Conservation (phyloP, 2,888 invertebrate species). For the Agrochola circellaris region DNA sequence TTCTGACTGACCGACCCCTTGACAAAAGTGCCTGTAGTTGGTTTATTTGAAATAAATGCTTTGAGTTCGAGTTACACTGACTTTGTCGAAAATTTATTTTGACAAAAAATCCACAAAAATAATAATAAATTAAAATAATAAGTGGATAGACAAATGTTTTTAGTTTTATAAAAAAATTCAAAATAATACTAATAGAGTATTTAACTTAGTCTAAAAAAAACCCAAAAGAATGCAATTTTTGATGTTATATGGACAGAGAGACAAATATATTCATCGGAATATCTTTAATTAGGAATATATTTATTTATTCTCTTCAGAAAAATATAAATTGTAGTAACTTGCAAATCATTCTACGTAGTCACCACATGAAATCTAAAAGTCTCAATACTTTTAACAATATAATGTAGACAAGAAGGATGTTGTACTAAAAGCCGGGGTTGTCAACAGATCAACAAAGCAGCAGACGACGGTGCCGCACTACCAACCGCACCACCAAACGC, state of each 20-base stretch:
- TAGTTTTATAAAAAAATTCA: neutral
- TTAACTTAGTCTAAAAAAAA: neutral
- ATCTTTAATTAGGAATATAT: neutral
- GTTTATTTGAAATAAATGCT: no score
- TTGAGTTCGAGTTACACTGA: no score
- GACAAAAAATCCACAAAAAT: neutral
- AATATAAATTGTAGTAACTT: neutral
- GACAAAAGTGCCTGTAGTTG: no score
- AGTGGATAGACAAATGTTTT: neutral
- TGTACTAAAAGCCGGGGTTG: conserved; percentile 60
- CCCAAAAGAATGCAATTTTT: neutral
- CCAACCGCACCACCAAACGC: conserved; percentile 87
- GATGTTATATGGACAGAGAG: neutral
- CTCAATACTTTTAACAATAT: neutral
- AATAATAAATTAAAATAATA: neutral
- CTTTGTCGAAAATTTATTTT: neutral
- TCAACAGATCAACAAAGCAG: conserved; percentile 88
- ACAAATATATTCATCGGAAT: neutral
- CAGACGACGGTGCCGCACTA: conserved; percentile 87
- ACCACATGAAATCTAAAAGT: neutral
- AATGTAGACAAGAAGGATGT: neutral
- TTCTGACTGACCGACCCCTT: no score
- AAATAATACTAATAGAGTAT: neutral
- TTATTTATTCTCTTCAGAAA: neutral
- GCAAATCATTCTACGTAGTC: neutral